Base-by-base conservation (phyloP, 2,797 vertebrate genomes). In the Gastrophryne carolinensis region DNA sequence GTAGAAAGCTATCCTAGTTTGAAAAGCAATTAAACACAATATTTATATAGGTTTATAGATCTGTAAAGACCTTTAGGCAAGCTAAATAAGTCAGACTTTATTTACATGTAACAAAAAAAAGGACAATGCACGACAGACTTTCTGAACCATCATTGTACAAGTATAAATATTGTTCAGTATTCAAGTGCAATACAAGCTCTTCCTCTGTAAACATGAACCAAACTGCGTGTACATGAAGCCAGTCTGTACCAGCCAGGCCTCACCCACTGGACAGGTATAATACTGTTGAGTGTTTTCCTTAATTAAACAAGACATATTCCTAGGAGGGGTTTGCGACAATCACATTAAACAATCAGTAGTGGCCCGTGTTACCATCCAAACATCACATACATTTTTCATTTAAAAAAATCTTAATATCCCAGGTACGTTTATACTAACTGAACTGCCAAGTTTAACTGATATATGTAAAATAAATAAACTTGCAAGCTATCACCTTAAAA, bases 151-250 rank as follows among this genome's bases (percentile, higher is more conserved):
- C 88, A 87, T 83, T 83, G 81, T 89, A 91, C 87, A 90, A 79
- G 79, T 91, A 92, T 90, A 92, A 92, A 91, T 92, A 92, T 85
- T 80, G 79, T 78, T 88, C 83, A 79, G 81, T 87, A 89, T 90
- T 91, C 88, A 92, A 91, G 87, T 90, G 90, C 88, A 90, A 88
- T 87, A 65, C 85, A 88, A 90, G 84, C 88, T 88, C 80, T 87
- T 88, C 86, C 87, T 87, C 85, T 87, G 90, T 92, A 92, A 92
- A 92, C 90, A 91, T 87, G 86, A 88, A 84, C 32, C 86, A 84
- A 87, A 80, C 82, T 83, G 86, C 73, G 84, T 81, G 83, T 12
- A 83, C 82, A 85, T 84, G 82, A 84, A 81, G 83, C 82, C 84
- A 72, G 85, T 82, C 80, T 84, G 84, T 83, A 89, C 77, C 73